Percentiles rank a stretch among this genome's conserved stretches.
Evolutionary conservation across 2,888 invertebrate genomes (phyloP).

Genomic region (Drosophila gaucha): DNA sequence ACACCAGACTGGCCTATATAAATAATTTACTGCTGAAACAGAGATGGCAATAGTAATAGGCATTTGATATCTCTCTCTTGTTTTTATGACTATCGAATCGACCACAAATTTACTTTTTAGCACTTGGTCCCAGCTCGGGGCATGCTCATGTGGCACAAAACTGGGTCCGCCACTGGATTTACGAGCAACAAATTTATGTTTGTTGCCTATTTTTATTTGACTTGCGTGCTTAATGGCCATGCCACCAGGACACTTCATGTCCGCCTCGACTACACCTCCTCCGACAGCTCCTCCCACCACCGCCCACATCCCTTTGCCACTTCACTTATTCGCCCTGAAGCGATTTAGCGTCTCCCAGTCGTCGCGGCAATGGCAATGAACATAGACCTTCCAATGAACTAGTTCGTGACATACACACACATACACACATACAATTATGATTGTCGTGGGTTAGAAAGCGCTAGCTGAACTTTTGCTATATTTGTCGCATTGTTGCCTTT

Average conservation of each 20-base stretch:
- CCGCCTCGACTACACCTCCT: constrained; percentile 1
- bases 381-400: constrained; percentile 42
- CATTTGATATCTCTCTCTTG: constrained; percentile 52
- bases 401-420: constrained; percentile 35
- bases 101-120: constrained; percentile 81
- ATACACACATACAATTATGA: constrained; percentile 39
- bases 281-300: neutral
- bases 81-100: constrained; percentile 80
- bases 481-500: constrained; percentile 8
- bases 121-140: constrained; percentile 75
- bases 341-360: constrained; percentile 46
- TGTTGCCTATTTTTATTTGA: constrained; percentile 80
- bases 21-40: constrained; percentile 61
- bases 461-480: constrained; percentile 24
- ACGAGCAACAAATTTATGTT: constrained; percentile 79
- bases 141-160: constrained; percentile 56
- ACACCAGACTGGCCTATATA: constrained; percentile 52
- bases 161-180: constrained; percentile 68
- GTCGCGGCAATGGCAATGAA: constrained; percentile 55
- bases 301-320: too few relatives aligned
- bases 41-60: constrained; percentile 27
- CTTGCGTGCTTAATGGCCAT: constrained; percentile 78
- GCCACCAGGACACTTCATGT: constrained; percentile 26
- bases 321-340: constrained; percentile 38
- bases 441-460: constrained; percentile 45